Evolutionary conservation across 2,113 vertebrate genomes (phyloP), one percentile per base, ranked within the genome.

Genomic region (Nematolebias whitei): DNA sequence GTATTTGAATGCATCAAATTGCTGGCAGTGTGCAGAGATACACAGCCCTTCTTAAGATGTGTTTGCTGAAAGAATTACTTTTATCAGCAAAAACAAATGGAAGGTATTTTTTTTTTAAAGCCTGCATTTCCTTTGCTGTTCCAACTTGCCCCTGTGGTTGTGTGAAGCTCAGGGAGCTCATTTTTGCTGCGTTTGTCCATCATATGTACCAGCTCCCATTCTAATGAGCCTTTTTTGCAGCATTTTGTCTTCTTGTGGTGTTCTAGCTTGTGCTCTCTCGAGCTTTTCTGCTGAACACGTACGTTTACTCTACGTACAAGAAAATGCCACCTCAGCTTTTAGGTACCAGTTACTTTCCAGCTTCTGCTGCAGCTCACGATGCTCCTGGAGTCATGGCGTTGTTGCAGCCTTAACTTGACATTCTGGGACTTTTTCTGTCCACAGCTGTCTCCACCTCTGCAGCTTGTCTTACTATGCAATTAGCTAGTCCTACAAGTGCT

Each of bases 271-370:
- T 5, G 20, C 19, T 71, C 59, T 74, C 58, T 41, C 44, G 48
- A 48, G 76, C 54, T 59, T 81, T 66, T 43, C 41, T 53, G 19
- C 45, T 22, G 19, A 51, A 63, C 63, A 44, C 14, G 2, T 20
- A 59, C 22, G 45, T 51, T 76, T 58, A 7, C 20, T 52, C 67
- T 57, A 68, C 79, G 81, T 74, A 83, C 48, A 19, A 63, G 58
- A 62, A 83, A 72, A 47, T 54, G 73, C 61, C 35, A 39, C 35
- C 62, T 85, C 66, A 84, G 70, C 76, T 71, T 62, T 82, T 57
- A 23, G 14, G 63, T 14, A 44, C 24, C 19, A 16, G 16, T 14
- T 11, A 15, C 22, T 73, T 18, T 18, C 18, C 4, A 2, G 16
- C 29, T 8, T 19, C 47, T 47, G 6, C 26, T 47, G 4, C 39